Conservation (phyloP, 2,888 invertebrate species). For the Tyria jacobaeae region DNA sequence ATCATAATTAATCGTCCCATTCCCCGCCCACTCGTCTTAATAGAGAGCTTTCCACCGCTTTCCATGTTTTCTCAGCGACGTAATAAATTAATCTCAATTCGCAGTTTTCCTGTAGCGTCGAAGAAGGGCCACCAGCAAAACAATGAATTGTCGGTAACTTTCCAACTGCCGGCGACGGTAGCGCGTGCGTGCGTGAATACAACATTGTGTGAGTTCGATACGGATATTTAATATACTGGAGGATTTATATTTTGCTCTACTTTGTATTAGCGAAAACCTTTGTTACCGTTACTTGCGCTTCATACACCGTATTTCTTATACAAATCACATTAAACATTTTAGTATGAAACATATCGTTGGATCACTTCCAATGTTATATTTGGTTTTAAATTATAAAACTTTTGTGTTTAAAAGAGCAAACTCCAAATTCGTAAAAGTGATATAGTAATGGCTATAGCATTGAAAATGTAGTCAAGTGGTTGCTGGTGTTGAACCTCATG, state of each 20-base stretch:
- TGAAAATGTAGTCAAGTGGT: too few relatives aligned
- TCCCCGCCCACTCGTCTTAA: constrained; percentile 78
- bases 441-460: too few relatives aligned
- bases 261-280: background rate
- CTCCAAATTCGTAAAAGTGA: too few relatives aligned
- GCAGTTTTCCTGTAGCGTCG: constrained; percentile 56
- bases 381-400: too few relatives aligned
- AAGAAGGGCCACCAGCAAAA: constrained; percentile 68
- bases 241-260: background rate
- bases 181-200: constrained; percentile 41
- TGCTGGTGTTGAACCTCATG: too few relatives aligned
- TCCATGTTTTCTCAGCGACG: constrained; percentile 81
- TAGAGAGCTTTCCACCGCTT: constrained; percentile 80
- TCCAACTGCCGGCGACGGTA: constrained; percentile 43
- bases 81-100: constrained; percentile 86
- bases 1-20: constrained; percentile 83
- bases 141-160: constrained; percentile 68
- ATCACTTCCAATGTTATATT: too few relatives aligned
- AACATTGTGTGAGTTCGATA: constrained; percentile 14
- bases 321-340: too few relatives aligned
- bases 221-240: constrained; percentile 8
- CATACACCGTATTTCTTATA: background rate
- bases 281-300: background rate
- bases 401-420: too few relatives aligned
- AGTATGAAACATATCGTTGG: too few relatives aligned